A percentile compares a stretch with the other conserved stretches of the same genome.
phyloP scores from a whole-genome alignment of 1,140 invertebrate species.

The Marisa cornuarietis region DNA sequence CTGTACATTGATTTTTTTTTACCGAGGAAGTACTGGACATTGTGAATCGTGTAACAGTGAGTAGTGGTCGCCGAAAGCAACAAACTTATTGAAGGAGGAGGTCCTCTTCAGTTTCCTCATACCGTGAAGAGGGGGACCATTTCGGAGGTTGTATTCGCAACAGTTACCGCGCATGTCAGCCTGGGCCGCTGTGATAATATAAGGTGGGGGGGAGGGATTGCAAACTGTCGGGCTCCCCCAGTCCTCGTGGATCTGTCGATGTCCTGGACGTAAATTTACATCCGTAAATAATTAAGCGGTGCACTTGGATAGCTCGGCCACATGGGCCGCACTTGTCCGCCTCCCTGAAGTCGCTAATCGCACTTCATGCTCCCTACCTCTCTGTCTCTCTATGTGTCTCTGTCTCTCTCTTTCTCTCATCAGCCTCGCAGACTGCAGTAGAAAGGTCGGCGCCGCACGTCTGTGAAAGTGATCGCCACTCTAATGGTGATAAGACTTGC shows the following conservation, averaged over 20 bases:
- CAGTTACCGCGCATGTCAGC: constrained; percentile 15
- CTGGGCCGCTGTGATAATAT: not conserved
- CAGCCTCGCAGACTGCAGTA: not conserved
- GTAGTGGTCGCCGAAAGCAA: too few relatives aligned
- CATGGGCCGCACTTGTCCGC: not conserved
- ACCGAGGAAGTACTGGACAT: too few relatives aligned
- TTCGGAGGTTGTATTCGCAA: constrained; percentile 69
- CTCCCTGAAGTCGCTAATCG: not conserved
- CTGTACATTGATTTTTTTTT: too few relatives aligned
- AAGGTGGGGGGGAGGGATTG: not conserved
- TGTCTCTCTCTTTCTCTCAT: not conserved
- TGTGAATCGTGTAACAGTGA: too few relatives aligned
- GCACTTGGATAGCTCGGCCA: too few relatives aligned
- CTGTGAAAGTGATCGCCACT: not conserved
- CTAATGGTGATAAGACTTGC: not conserved
- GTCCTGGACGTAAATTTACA: not conserved
- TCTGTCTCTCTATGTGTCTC: not conserved
- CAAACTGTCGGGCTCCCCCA: not conserved
- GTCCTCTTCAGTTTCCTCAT: too few relatives aligned
- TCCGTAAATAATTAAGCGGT: too few relatives aligned
- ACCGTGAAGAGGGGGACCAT: too few relatives aligned
- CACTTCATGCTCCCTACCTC: not conserved
- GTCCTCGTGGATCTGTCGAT: not conserved
- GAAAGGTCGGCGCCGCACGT: not conserved
- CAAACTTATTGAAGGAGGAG: too few relatives aligned